Evolutionary conservation across 2,888 invertebrate species (phyloP), one percentile per base, ranked within the genome.

Genomic region (Phragmatobia fuliginosa): DNA sequence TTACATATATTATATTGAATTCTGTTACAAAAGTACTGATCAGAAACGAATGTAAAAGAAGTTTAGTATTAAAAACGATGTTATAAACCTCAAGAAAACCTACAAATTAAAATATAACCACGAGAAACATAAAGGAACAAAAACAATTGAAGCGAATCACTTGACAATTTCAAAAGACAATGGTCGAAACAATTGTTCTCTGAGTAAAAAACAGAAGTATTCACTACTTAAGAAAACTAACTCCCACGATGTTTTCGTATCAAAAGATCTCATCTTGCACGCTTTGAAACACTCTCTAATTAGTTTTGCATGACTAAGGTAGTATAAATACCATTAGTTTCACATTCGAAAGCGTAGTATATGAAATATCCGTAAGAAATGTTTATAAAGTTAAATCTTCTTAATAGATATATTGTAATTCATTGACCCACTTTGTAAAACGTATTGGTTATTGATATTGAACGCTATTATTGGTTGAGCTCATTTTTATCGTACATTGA

Each of bases 231-330:
- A 81, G 81, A 81, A 83, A 83, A 83, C 73, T 73, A 10, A 78
- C 72, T 87, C 87, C 78, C 86, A 87, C 84, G 84, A 68, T 66
- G 73, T 81, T 87, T 86, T 80, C 79, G 79, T 71, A 67, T 66
- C n/a, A 66, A 45, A n/a, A 71, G 65, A 68, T 71, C 45, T 45
- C 58, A 72, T 68, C 68, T 59, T 41, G 67, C 62, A 49, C 62
- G 61, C 65, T 67, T 58, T 70, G 67, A 62, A 61, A 68, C 64
- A 66, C 77, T 78, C 77, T 77, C 75, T 91, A 91, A 93, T 92
- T 91, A 90, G 89, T 88, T 92, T 90, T 92, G 93, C 93, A 92
- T 93, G 93, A 92, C 89, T 89, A 85, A 88, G 85, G 83, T 76
- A 83, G 80, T 79, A 83, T 79, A 87, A 89, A 89, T 89, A 89